Base-by-base conservation (phyloP, 2,888 invertebrate genomes). In the Netelia inedita region DNA sequence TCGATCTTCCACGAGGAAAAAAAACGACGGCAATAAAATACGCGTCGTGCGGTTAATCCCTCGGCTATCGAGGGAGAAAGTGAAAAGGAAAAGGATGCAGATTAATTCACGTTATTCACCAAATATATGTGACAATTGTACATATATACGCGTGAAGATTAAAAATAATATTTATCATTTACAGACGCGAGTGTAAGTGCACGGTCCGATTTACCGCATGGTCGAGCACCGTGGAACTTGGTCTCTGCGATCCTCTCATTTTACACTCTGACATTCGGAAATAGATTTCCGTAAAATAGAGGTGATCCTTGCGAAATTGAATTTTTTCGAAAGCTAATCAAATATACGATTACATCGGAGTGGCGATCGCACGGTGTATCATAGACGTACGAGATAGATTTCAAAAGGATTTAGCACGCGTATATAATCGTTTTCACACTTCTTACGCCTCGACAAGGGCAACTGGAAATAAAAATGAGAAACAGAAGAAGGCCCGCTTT, bases 371-470 rank as follows among this genome's bases (percentile, higher is more conserved):
- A 14, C 1, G 1, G 14, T 46, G 14, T 46, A 35, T 3, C 35
- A 6, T 46, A 14, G 46, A 46, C 46, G 1, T 0, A 14, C 10
- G 46, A 46, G 8, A 3, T 14, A 14, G 2, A 14, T 46, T 14
- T 14, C 14, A 46, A 10, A 46, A 35, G 8, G 35, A 35, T 35
- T 35, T 46, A 46, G 2, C 11, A 1, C 46, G 14, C 11, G 11
- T 66, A 21, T 23, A 21, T 23, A 19, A 21, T 61, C 9, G 28
- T 21, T 21, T 35, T 11, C 14, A 57, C 88, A 89, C 83, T 87
- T 88, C 89, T 88, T 89, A 76, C 78, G 66, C 43, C 61, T 69
- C 82, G 86, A 87, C 88, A 88, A 82, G 87, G 86, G 82, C 81
- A 65, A 57, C 35, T 21, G 16, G 46, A 11, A 9, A 35, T 35